These are phyloP conservation scores for Pseudochirops corinnae DNA, from an alignment of 2,797 vertebrate genomes.

Conservation along the genomic window DNA sequence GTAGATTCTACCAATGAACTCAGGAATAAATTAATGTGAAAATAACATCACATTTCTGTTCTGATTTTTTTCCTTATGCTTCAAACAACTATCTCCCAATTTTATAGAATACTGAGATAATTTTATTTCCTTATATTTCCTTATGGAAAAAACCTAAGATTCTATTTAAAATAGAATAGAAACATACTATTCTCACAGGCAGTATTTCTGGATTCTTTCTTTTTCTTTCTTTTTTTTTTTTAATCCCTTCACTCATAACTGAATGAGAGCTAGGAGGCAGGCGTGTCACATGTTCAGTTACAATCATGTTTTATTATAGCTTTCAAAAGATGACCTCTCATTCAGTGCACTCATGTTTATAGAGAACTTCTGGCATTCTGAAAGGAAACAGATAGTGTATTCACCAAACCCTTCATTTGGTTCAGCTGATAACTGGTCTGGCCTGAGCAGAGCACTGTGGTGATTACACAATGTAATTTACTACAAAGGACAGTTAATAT, in stretches of 20 bases:
- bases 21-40: neutral
- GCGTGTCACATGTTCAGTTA: conserved; percentile 60
- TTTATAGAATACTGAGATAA: neutral
- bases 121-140: neutral
- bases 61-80: neutral
- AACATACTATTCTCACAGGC: neutral
- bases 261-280: conserved; percentile 15
- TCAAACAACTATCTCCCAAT: neutral
- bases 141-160: neutral
- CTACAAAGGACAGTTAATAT: conserved; percentile 77
- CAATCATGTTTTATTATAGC: conserved; percentile 79
- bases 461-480: conserved; percentile 72
- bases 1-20: neutral
- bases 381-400: conserved; percentile 63
- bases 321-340: conserved; percentile 72
- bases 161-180: neutral
- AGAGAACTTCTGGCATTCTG: conserved; percentile 79
- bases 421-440: conserved; percentile 72
- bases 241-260: neutral
- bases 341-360: conserved; percentile 67
- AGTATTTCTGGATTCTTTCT: neutral
- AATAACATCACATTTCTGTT: neutral
- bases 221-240: neutral
- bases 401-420: conserved; percentile 74
- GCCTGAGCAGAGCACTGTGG: conserved; percentile 54